Conservation (phyloP, 2,888 invertebrate species). For the Troides oblongomaculatus region DNA sequence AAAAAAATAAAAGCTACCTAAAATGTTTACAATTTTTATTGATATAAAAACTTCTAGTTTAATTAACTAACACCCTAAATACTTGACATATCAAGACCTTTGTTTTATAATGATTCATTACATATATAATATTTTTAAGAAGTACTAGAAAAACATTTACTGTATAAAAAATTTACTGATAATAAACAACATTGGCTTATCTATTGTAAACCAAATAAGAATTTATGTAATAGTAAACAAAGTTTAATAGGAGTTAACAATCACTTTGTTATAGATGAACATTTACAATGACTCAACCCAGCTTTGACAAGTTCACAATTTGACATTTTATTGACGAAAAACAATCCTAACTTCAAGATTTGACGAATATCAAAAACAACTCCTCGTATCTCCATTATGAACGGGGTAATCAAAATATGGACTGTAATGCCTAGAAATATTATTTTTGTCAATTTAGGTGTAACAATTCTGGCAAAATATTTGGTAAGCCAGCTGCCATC, state of each 20-base stretch:
- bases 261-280: slow-evolving; percentile 55
- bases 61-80: too few relatives aligned
- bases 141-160: background rate
- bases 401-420: slow-evolving; percentile 49
- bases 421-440: slow-evolving; percentile 13
- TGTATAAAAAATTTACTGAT: slow-evolving; percentile 24
- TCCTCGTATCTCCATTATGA: slow-evolving; percentile 33
- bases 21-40: too few relatives aligned
- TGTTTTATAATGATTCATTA: too few relatives aligned
- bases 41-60: too few relatives aligned
- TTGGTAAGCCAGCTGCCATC: slow-evolving; percentile 79
- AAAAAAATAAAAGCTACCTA: too few relatives aligned
- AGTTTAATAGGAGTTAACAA: slow-evolving; percentile 43
- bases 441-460: slow-evolving; percentile 36
- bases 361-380: slow-evolving; percentile 45
- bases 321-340: slow-evolving; percentile 74
- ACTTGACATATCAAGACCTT: too few relatives aligned
- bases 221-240: slow-evolving; percentile 47
- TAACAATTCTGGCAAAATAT: slow-evolving; percentile 70
- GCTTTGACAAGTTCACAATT: slow-evolving; percentile 77
- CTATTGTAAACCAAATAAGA: slow-evolving; percentile 14
- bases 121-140: too few relatives aligned
- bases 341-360: slow-evolving; percentile 59
- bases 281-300: slow-evolving; percentile 76
- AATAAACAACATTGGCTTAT: slow-evolving; percentile 33